Percentiles rank a stretch among this genome's conserved stretches.
Evolutionary conservation across 2,888 invertebrate species (phyloP).

Genomic region (Clistopyga incitator): DNA sequence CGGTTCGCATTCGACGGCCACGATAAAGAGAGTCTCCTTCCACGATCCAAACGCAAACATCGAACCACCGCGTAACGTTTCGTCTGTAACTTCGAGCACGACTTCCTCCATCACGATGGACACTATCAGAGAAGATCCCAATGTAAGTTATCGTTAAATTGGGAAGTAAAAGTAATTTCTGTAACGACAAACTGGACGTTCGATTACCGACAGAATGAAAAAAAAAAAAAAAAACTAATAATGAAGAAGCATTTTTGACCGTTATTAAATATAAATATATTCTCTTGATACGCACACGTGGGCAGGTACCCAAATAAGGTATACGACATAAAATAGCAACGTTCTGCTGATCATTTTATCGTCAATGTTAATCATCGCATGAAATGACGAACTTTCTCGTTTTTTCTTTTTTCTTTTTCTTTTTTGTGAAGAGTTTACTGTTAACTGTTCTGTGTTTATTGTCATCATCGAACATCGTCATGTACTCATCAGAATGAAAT

Average conservation of each 20-base stretch:
- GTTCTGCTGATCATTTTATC: slow-evolving; percentile 70
- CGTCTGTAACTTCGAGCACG: slow-evolving; percentile 82
- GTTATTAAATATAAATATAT: slow-evolving; percentile 72
- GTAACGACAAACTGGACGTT: slow-evolving; percentile 7
- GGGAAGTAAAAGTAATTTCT: background rate
- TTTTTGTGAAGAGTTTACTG: background rate
- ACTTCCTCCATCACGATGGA: slow-evolving; percentile 84
- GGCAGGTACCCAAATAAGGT: slow-evolving; percentile 80
- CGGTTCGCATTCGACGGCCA: slow-evolving; percentile 79
- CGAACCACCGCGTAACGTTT: slow-evolving; percentile 80
- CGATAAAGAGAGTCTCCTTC: slow-evolving; percentile 90
- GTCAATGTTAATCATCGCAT: slow-evolving; percentile 73
- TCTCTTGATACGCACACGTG: slow-evolving; percentile 77
- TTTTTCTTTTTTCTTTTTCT: too few species aligned
- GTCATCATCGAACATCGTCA: slow-evolving; percentile 49
- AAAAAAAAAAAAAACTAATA: too few species aligned
- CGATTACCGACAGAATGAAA: background rate
- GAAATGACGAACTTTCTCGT: slow-evolving; percentile 53
- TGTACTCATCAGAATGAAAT: slow-evolving; percentile 43
- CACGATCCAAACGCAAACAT: slow-evolving; percentile 86
- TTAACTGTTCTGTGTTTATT: slow-evolving; percentile 4
- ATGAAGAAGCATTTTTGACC: slow-evolving; percentile 18
- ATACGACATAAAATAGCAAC: slow-evolving; percentile 70
- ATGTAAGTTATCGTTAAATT: slow-evolving; percentile 87
- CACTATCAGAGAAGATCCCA: slow-evolving; percentile 91